Base-by-base conservation (phyloP, 2,797 vertebrate genomes). In the Alca torda region DNA sequence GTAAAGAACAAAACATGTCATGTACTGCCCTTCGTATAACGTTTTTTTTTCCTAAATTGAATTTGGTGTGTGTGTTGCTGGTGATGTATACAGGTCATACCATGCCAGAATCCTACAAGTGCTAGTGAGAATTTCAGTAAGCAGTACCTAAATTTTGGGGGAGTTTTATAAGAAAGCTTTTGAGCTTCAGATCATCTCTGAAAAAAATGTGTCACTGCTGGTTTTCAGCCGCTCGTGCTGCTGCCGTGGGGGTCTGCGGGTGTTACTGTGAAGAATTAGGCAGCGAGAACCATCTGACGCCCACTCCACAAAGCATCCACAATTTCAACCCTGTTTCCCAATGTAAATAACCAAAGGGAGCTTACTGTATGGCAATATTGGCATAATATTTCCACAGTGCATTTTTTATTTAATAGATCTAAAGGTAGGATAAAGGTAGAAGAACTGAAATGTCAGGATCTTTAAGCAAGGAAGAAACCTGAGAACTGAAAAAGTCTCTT, bases 401-500 rank as follows among this genome's bases (percentile, higher is more conserved):
- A 0, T 21, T 81, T 89, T 81, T 63, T 81, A 87, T 81, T 63
- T 80, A 30, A 9, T 63, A 77, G 68, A 37, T 15, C 28, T 79
- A 57, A 67, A 89, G 59, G 61, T n/a, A 73, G 60, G 61, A 25
- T 76, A 77, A 92, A 59, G 63, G 84, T 63, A 74, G 84, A 56
- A 54, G 54, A 48, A 88, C 31, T 23, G 51, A 69, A 93, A 85
- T 61, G 69, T 76, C 81, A 87, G 78, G 73, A 41, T 87, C 82
- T 85, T 59, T 60, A 81, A 50, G 45, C 86, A n/a, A 48, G 65
- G 56, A 91, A 89, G 84, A 84, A 75, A 76, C 73, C 65, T 4
- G 63, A 93, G 94, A 94, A 78, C 69, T 45, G 59, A 93, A 39
- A 81, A 69, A 78, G 53, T 30, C 87, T 93, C 72, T 93, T 86